Evolutionary conservation across 1,140 invertebrate genomes (phyloP).

Genomic region (Ips nitidus): DNA sequence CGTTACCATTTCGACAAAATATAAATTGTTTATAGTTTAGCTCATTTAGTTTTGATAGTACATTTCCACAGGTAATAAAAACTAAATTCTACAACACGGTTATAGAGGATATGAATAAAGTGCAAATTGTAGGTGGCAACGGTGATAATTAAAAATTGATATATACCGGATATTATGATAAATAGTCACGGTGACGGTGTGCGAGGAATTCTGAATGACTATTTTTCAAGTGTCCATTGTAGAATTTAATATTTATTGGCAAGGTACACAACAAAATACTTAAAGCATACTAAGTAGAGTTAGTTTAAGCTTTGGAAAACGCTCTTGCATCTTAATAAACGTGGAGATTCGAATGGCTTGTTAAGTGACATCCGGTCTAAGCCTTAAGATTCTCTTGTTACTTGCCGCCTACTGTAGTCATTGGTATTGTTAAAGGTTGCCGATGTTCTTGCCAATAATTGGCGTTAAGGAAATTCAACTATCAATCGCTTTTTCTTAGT

Average conservation of each 20-base stretch:
- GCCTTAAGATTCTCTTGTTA: conserved; percentile 30
- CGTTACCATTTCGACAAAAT: too few species aligned
- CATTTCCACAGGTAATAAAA: too few species aligned
- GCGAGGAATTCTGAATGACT: conserved; percentile 30
- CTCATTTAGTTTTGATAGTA: too few species aligned
- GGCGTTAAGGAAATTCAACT: too few species aligned
- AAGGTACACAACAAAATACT: conserved; percentile 35
- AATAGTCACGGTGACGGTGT: conserved; percentile 26
- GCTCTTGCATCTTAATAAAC: conserved; percentile 39
- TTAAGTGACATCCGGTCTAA: conserved; percentile 40
- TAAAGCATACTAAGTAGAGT: conserved; percentile 38
- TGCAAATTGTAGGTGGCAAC: conserved; percentile 5
- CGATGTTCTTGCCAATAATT: not conserved
- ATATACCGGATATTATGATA: conserved; percentile 39
- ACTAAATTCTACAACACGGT: too few species aligned
- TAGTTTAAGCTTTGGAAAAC: conserved; percentile 37
- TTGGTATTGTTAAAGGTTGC: conserved; percentile 18
- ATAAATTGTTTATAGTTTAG: too few species aligned
- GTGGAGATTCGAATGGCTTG: conserved; percentile 38
- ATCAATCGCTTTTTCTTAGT: too few species aligned
- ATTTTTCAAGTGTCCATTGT: conserved; percentile 38
- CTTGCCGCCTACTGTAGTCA: conserved; percentile 26
- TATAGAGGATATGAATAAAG: too few species aligned
- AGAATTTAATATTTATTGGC: conserved; percentile 39
- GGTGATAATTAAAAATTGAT: conserved; percentile 35